Percentiles rank a stretch among this genome's conserved stretches.
These are phyloP conservation scores for Tenthredo scrophulariae DNA, from an alignment of 2,888 invertebrate species.

Conservation along the genomic window DNA sequence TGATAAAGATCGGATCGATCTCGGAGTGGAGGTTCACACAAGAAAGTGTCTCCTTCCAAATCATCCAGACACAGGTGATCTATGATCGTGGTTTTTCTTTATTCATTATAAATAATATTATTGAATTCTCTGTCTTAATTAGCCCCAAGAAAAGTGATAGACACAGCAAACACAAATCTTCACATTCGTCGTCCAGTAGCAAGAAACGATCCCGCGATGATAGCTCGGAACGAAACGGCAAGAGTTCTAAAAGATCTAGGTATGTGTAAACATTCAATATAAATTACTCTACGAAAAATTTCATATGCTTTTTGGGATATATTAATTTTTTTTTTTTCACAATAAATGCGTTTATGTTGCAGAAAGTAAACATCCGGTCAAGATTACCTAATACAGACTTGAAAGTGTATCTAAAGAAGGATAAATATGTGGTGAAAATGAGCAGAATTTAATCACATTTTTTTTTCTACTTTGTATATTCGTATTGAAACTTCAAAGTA, in stretches of 20 bases:
- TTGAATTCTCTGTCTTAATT: conserved; percentile 26
- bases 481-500: conserved; percentile 50
- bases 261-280: conserved; percentile 69
- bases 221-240: conserved; percentile 83
- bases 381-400: conserved; percentile 52
- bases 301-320: not conserved
- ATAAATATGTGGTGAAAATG: conserved; percentile 61
- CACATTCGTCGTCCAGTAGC: conserved; percentile 79
- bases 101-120: conserved; percentile 45
- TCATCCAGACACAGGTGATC: conserved; percentile 83
- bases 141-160: conserved; percentile 78
- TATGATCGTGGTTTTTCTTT: conserved; percentile 2
- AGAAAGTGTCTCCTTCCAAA: conserved; percentile 79
- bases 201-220: conserved; percentile 89
- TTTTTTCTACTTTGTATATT: conserved; percentile 61
- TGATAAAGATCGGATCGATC: conserved; percentile 77
- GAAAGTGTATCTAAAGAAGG: conserved; percentile 55
- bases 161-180: conserved; percentile 77
- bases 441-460: conserved; percentile 54
- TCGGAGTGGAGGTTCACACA: conserved; percentile 76
- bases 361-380: conserved; percentile 63
- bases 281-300: not conserved
- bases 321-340: not conserved
- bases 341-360: conserved; percentile 53
- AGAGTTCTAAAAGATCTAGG: conserved; percentile 86